Percentiles rank a stretch among this genome's conserved stretches.
Conservation (phyloP, 1,140 invertebrate species). For the Diplogasteroides magnus region DNA sequence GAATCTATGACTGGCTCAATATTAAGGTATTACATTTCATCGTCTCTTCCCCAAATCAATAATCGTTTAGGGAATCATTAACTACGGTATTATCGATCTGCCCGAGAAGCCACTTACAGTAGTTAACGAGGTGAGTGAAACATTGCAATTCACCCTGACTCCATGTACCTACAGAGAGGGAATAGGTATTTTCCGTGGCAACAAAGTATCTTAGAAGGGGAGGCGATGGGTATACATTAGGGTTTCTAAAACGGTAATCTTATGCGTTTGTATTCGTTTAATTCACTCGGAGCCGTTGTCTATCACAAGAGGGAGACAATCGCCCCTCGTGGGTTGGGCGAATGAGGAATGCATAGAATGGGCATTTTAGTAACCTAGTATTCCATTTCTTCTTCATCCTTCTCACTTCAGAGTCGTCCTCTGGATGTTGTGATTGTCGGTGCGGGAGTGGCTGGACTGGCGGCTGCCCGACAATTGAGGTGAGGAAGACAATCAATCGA, state of each 20-base stretch:
- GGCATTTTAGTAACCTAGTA: no score
- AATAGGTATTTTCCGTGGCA: no score
- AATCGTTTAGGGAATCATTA: conserved; percentile 52
- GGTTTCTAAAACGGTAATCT: no score
- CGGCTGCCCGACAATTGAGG: conserved; percentile 58
- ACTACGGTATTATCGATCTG: conserved; percentile 56
- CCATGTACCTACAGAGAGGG: no score
- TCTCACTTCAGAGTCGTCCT: conserved; percentile 14
- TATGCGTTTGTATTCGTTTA: no score
- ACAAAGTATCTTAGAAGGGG: no score
- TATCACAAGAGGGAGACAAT: no score
- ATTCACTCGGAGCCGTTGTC: no score
- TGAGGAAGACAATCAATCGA: no score
- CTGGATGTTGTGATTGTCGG: conserved; percentile 58
- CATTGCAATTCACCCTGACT: conserved; percentile 11
- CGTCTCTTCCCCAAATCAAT: not conserved
- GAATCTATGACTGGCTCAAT: conserved; percentile 57
- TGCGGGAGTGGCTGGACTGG: conserved; percentile 58
- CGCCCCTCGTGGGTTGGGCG: no score
- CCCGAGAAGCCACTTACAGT: conserved; percentile 24
- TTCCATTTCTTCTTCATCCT: not conserved
- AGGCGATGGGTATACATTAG: no score
- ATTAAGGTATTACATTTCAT: conserved; percentile 26
- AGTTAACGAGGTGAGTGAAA: not conserved
- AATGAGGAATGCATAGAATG: no score